Evolutionary conservation across 2,888 invertebrate species (phyloP).

Genomic region (Patella caerulea): DNA sequence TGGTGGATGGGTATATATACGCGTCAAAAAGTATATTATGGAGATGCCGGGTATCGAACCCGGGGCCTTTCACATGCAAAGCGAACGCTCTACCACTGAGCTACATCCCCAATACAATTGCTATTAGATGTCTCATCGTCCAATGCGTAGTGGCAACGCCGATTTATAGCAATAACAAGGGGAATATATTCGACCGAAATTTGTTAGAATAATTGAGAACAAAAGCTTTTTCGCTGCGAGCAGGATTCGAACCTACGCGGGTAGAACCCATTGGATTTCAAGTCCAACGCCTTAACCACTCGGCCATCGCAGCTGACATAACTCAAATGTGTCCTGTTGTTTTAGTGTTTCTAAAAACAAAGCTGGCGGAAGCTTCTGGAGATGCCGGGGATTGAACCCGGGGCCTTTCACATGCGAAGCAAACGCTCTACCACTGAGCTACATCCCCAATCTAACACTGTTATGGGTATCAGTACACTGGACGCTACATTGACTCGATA

Average conservation of each 20-base stretch:
- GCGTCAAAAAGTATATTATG: neutral
- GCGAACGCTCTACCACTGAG: slow-evolving; percentile 31
- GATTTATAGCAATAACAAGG: too few species aligned
- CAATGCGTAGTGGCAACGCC: too few species aligned
- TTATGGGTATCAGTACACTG: too few species aligned
- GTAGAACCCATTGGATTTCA: slow-evolving; percentile 24
- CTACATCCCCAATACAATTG: slow-evolving; percentile 23
- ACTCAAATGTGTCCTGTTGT: too few species aligned
- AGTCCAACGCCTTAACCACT: slow-evolving; percentile 30
- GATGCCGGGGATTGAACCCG: slow-evolving; percentile 3
- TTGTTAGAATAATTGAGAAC: too few species aligned
- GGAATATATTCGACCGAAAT: too few species aligned
- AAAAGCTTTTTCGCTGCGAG: too few species aligned
- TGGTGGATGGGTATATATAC: too few species aligned
- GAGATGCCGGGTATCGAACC: slow-evolving; percentile 29
- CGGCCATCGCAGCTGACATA: slow-evolving; percentile 21
- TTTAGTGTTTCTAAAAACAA: too few species aligned
- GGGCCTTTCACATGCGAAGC: slow-evolving; percentile 6
- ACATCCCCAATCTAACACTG: neutral
- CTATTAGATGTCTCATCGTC: too few species aligned
- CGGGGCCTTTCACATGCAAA: slow-evolving; percentile 31
- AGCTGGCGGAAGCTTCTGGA: neutral
- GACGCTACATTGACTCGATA: too few species aligned
- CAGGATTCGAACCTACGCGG: slow-evolving; percentile 27
- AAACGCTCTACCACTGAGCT: slow-evolving; percentile 6